Evolutionary conservation across 2,797 vertebrate genomes (phyloP), one percentile per base, ranked within the genome.

Genomic region (Agapornis canus): DNA sequence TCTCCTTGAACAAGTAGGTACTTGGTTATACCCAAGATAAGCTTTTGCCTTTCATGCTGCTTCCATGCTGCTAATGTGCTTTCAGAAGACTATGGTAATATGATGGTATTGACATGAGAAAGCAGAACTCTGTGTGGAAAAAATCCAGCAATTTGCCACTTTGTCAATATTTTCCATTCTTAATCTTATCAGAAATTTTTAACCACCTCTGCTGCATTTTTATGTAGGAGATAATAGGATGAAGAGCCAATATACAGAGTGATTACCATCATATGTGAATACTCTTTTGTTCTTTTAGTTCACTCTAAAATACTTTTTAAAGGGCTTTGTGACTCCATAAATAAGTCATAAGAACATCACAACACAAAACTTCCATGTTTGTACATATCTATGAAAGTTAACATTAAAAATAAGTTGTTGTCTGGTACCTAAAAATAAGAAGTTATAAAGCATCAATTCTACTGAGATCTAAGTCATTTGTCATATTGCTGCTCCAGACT

Each of bases 401-500:
- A 5, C 14, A 48, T 71, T 77, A 75, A 76, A 93, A 92, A 92
- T 48, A 77, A 70, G 10, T 61, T 77, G 18, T 66, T 75, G n/a
- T 61, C 43, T 82, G 23, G 71, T 92, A 52, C 29, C 19, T 87
- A 72, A 91, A 91, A 31, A 27, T 23, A 86, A 57, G 76, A 70
- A 85, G 29, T 75, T 86, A 51, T 22, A 19, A 92, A 69, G 25
- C 52, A 82, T 71, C 39, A 48, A 25, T 90, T 85, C 51, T 64
- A 77, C 15, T 5, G 16, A 76, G 25, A 54, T 84, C 26, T 39
- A 65, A 89, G 48, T 14, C 37, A 42, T 94, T 96, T 88, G 69
- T 86, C 69, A 91, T 60, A 25, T 49, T 92, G 40, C 65, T 89
- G 56, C 87, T 93, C 60, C 79, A 83, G 78, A 83, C 70, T 96